Evolutionary conservation across 2,888 invertebrate species (phyloP).

Genomic region (Epinotia ramella): DNA sequence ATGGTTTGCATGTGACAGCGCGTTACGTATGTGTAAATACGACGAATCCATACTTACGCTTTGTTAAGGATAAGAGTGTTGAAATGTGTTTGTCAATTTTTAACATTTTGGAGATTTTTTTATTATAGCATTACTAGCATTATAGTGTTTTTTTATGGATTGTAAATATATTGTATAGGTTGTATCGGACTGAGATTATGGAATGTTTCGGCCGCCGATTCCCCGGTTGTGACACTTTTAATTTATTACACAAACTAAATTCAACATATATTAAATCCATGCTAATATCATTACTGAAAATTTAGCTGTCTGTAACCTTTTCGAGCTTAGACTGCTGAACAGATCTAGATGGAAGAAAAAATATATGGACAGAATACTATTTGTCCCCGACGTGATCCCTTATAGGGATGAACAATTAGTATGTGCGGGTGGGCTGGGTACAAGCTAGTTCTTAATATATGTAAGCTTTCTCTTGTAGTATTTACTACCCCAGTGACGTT

Average conservation of each 20-base stretch:
- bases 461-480: slow-evolving; percentile 23
- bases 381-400: not conserved
- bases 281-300: not conserved
- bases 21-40: slow-evolving; percentile 75
- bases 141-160: slow-evolving; percentile 70
- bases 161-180: slow-evolving; percentile 56
- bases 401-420: not conserved
- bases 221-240: slow-evolving; percentile 62
- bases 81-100: slow-evolving; percentile 82
- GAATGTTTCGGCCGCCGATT: slow-evolving; percentile 56
- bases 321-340: not conserved
- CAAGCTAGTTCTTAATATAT: slow-evolving; percentile 7
- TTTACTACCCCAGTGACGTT: slow-evolving; percentile 15
- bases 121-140: slow-evolving; percentile 60
- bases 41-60: slow-evolving; percentile 82
- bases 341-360: not conserved
- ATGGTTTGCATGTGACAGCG: slow-evolving; percentile 77
- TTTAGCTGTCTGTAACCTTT: not conserved
- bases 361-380: not conserved
- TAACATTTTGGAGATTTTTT: slow-evolving; percentile 76
- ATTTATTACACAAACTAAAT: slow-evolving; percentile 29
- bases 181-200: slow-evolving; percentile 74
- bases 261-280: slow-evolving; percentile 5
- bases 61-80: slow-evolving; percentile 83
- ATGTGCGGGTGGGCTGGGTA: not conserved